These are phyloP conservation scores for Pseudorasbora parva DNA, from an alignment of 2,113 vertebrate genomes.

Conservation along the genomic window DNA sequence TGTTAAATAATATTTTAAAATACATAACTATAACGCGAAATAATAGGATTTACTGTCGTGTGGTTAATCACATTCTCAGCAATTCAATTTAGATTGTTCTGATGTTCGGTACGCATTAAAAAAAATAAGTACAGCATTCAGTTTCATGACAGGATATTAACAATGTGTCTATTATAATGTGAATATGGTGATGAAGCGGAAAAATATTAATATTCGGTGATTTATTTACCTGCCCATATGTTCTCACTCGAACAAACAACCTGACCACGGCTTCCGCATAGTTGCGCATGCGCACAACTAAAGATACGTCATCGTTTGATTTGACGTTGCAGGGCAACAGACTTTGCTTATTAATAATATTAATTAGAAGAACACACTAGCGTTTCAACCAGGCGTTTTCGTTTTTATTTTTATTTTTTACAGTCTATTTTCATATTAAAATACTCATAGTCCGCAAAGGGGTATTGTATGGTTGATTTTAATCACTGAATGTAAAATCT, in stretches of 20 bases:
- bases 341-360: too few relatives aligned
- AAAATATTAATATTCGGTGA: background rate
- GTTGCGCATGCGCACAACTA: conserved; percentile 31
- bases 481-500: background rate
- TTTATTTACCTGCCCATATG: conserved; percentile 42
- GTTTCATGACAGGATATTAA: background rate
- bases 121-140: background rate
- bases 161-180: background rate
- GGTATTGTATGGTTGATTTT: too few relatives aligned
- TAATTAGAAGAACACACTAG: too few relatives aligned
- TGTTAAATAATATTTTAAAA: background rate
- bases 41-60: background rate
- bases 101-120: background rate
- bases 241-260: background rate
- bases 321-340: background rate
- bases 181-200: background rate
- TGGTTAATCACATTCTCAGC: background rate
- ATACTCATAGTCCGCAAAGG: too few relatives aligned
- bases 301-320: background rate
- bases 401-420: too few relatives aligned
- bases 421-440: too few relatives aligned
- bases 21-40: background rate
- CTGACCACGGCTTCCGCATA: background rate
- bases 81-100: background rate
- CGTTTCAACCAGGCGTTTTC: too few relatives aligned